Percentiles rank a stretch among this genome's conserved stretches.
phyloP scores from a whole-genome alignment of 2,888 invertebrate species.

The Epistrophe grossulariae region DNA sequence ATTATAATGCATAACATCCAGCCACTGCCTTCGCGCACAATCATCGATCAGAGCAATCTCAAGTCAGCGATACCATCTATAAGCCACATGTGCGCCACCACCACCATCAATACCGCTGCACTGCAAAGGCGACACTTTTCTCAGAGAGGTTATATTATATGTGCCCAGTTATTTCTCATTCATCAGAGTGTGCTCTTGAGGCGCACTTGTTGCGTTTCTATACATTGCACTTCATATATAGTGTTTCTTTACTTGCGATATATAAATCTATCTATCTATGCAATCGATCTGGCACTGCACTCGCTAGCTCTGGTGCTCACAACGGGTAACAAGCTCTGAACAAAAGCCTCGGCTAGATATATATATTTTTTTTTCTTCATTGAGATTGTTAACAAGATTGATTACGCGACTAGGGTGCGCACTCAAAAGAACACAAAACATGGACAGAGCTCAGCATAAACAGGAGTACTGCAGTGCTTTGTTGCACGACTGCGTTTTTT shows the following conservation, averaged over 20 bases:
- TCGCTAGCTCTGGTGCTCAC: conserved; percentile 10
- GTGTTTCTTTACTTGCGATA: conserved; percentile 39
- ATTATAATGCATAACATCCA: conserved; percentile 71
- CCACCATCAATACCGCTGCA: not conserved
- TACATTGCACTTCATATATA: not conserved
- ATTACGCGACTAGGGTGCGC: conserved; percentile 75
- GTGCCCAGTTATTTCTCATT: conserved; percentile 57
- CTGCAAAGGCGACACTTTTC: conserved; percentile 62
- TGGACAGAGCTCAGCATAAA: conserved; percentile 7
- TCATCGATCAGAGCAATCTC: conserved; percentile 72
- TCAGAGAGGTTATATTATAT: conserved; percentile 18
- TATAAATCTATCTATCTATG: conserved; percentile 73
- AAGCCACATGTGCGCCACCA: conserved; percentile 38
- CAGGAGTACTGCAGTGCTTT: not conserved
- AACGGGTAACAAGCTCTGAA: conserved; percentile 65
- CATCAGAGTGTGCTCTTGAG: conserved; percentile 48
- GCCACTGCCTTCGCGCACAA: conserved; percentile 39
- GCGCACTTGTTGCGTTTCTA: conserved; percentile 60
- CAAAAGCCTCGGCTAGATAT: conserved; percentile 46
- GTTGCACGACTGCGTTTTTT: conserved; percentile 22
- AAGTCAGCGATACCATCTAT: conserved; percentile 63
- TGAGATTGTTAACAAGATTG: conserved; percentile 78
- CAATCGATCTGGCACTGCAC: conserved; percentile 66
- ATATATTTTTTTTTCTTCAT: conserved; percentile 42
- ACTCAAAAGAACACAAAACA: conserved; percentile 65